Conservation (phyloP, 2,113 vertebrate species). For the Hassar affinis region DNA sequence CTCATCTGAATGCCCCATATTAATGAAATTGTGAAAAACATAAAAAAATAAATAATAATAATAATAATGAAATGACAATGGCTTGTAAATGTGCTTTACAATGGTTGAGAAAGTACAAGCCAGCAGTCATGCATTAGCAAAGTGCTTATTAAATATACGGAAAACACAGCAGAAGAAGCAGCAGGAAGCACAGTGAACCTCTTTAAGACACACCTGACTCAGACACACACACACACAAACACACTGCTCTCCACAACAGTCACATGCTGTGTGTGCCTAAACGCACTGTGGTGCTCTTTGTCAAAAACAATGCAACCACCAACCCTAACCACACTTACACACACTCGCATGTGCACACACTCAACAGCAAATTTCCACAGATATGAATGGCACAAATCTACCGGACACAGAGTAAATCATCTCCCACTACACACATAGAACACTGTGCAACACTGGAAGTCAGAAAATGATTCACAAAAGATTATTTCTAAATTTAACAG, state of each 20-base stretch:
- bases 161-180: constrained; percentile 54
- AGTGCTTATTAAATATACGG: constrained; percentile 43
- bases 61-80: neutral
- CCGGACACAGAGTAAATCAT: constrained; percentile 13
- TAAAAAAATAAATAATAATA: neutral
- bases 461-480: constrained; percentile 75
- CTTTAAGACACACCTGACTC: constrained; percentile 30
- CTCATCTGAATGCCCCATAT: neutral
- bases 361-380: constrained; percentile 46
- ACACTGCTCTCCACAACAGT: constrained; percentile 22
- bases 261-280: neutral
- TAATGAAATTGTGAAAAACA: neutral
- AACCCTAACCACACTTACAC: constrained; percentile 48
- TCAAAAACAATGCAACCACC: constrained; percentile 17
- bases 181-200: constrained; percentile 29
- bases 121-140: constrained; percentile 40
- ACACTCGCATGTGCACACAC: constrained; percentile 53
- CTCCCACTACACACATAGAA: constrained; percentile 50
- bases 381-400: constrained; percentile 36
- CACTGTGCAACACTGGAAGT: constrained; percentile 64
- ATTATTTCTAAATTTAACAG: constrained; percentile 75
- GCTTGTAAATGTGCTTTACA: neutral
- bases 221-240: constrained; percentile 41
- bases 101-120: constrained; percentile 1
- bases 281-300: neutral